Base-by-base conservation (phyloP, 2,797 vertebrate species). In the Cyclopterus lumpus region DNA sequence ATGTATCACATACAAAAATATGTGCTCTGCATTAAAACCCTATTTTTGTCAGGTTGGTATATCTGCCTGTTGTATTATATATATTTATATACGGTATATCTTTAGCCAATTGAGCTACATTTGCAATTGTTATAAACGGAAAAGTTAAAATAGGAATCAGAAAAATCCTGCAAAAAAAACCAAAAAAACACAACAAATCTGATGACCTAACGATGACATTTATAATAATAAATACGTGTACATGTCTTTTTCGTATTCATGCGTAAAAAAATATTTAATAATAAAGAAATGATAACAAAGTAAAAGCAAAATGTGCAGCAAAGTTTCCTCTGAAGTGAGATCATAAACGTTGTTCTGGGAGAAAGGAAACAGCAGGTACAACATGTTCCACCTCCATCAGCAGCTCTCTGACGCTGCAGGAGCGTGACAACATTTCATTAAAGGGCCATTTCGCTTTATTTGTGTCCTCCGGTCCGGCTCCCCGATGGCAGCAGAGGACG, bases 341-440 rank as follows among this genome's bases (percentile, higher is more conserved):
- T 12, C 1, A 2, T 15, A 1, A 44, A 57, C 26, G 20, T 44
- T 16, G 14, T 18, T 20, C 58, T 2, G 1, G n/a, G 22, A 1
- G 22, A 34, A 5, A 11, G n/a, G 48, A 62, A 68, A 14, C 71
- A 64, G 62, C 78, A 71, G 77, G 54, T 55, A 11, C 63, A 46
- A 36, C 65, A 42, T 20, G 8, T 49, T 2, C n/a, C 34, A 20
- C 3, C 42, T 49, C 34, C 36, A 18, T 48, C 34, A 6, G 26
- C 44, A 40, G 51, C 60, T 58, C 53, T 1, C 16, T 6, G 42
- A 15, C 58, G 1, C 58, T 8, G 10, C 75, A 77, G 54, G 62
- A 30, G 38, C 48, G 67, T 3, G 4, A 32, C 8, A 12, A 15
- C 20, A 2, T 26, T 71, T 58, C 6, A 36, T 63, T 67, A 71